Conservation (phyloP, 2,888 invertebrate genomes). For the Megastigmus dorsalis region DNA sequence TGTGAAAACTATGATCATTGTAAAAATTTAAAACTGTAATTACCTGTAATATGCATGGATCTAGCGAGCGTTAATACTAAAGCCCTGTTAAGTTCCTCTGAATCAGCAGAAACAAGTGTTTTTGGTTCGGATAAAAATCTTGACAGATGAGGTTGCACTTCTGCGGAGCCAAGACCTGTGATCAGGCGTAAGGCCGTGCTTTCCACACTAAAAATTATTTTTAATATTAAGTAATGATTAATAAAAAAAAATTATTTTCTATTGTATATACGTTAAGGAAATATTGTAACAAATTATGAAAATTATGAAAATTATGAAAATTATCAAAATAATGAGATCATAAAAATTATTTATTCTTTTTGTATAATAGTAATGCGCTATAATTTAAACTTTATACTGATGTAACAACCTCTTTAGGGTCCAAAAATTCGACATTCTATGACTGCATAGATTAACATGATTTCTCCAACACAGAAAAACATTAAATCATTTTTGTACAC, state of each 20-base stretch:
- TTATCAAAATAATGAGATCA: background rate
- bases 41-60: slow-evolving; percentile 94
- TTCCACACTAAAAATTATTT: slow-evolving; percentile 80
- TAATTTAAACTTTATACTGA: no score
- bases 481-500: no score
- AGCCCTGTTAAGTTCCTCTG: slow-evolving; percentile 95
- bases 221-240: no score
- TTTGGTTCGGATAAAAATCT: slow-evolving; percentile 93
- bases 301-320: background rate
- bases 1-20: background rate
- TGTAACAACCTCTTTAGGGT: no score
- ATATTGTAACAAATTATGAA: background rate
- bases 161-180: slow-evolving; percentile 93
- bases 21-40: background rate
- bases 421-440: no score
- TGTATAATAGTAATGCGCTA: no score
- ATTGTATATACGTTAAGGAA: background rate
- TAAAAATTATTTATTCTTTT: no score
- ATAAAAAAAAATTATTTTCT: no score
- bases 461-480: no score
- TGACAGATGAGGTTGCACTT: slow-evolving; percentile 94
- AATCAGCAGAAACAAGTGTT: slow-evolving; percentile 93
- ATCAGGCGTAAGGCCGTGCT: slow-evolving; percentile 91
- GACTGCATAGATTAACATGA: no score
- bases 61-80: slow-evolving; percentile 93